Conservation (phyloP, 2,888 invertebrate genomes). For the Trachelus stipa region DNA sequence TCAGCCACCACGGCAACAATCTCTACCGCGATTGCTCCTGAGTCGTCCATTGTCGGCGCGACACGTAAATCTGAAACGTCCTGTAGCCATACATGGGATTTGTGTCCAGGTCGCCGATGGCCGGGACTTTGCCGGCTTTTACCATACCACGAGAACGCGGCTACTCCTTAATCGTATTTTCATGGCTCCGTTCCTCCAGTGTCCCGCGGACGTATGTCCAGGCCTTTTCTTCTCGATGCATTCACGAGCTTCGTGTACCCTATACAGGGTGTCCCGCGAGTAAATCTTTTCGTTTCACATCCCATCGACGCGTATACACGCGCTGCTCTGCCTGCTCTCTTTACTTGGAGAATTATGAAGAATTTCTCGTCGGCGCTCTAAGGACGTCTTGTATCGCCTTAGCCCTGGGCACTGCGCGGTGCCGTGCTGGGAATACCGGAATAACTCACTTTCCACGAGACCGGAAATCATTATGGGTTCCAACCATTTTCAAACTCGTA, state of each 20-base stretch:
- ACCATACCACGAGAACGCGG: background rate
- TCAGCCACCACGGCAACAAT: background rate
- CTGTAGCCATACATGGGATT: background rate
- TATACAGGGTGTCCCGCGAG: slow-evolving; percentile 19
- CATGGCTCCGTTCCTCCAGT: slow-evolving; percentile 33
- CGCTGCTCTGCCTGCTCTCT: background rate
- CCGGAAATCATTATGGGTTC: too few species aligned
- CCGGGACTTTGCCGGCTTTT: background rate
- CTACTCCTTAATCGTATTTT: slow-evolving; percentile 36
- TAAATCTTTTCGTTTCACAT: background rate
- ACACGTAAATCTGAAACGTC: background rate
- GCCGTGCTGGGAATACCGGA: too few species aligned
- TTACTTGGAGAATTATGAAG: background rate
- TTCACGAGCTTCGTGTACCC: slow-evolving; percentile 19
- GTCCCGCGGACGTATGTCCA: slow-evolving; percentile 17
- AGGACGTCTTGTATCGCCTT: too few species aligned
- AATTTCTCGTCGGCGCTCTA: background rate
- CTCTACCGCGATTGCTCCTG: background rate
- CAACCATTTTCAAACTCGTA: too few species aligned
- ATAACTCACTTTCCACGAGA: too few species aligned
- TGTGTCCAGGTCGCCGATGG: background rate
- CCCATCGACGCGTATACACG: background rate
- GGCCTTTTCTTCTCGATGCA: slow-evolving; percentile 29
- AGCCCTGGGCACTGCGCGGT: too few species aligned
- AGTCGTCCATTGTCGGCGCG: background rate